Base-by-base conservation (phyloP, 2,888 invertebrate species). In the Zygothrica quintamaculata region DNA sequence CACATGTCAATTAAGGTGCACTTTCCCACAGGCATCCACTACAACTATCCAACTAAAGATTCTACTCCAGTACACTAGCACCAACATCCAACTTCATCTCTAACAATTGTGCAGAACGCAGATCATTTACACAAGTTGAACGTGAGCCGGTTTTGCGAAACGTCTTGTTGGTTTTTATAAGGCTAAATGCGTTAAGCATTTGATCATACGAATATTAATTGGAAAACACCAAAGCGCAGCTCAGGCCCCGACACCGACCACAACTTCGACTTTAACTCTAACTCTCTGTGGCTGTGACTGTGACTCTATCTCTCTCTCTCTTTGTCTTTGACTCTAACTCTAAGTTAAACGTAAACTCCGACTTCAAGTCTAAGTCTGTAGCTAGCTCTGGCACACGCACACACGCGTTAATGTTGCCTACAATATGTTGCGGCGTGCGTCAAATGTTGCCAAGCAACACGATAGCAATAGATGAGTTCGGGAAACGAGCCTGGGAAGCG, bases 111-210 rank as follows among this genome's bases (percentile, higher is more conserved):
- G 36, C 52, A 52, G 51, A 71, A 74, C 71, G 55, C 50, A 59
- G 74, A 82, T 82, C 74, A 82, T 86, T 85, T 79, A 72, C 86
- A 85, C 84, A 84, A 70, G 69, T 66, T 77, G 73, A 73, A 77
- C 71, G 81, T 65, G 66, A 82, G 86, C 82, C 86, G 81, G 81
- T 82, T 85, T 68, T 48, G 53, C 34, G 58, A 34, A 61, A 56
- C 59, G 73, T 73, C 78, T 80, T 84, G 84, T 86, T 86, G 84
- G 84, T 86, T 84, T 84, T 72, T 81, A 71, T 84, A 87, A 71
- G 87, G 87, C 84, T 87, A 84, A 84, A 87, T 84, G 87, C 84
- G 84, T 84, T 87, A 84, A 84, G 76, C 84, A 84, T 87, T 87
- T 84, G 84, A 87, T 84, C 84, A 84, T 81, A 84, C 87, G 87